Base-by-base conservation (phyloP, 2,797 vertebrate species). In the Huso huso region DNA sequence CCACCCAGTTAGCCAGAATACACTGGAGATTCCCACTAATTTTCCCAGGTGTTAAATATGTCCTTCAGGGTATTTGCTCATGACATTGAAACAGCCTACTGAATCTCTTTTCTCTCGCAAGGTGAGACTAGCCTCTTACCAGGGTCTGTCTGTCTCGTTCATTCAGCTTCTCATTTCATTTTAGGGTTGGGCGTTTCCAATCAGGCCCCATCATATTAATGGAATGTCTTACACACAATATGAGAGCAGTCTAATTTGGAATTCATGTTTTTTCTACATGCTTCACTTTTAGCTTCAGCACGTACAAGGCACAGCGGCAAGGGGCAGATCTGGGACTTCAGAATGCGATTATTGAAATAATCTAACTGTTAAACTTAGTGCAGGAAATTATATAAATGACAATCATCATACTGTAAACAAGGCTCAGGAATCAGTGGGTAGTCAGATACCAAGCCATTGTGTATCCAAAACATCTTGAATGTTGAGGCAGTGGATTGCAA, bases 51-150 rank as follows among this genome's bases (percentile, higher is more conserved):
- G 84, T 78, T 77, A 76, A 77, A 75, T 75, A 65, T 77, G 87
- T 87, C 88, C 87, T 90, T 91, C 87, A 89, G 81, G 86, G 81
- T 78, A 78, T 74, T 73, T 79, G 81, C 76, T 63, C 71, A 12
- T 77, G 85, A 86, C 85, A 84, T 86, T 89, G 82, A 87, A 78
- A 80, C 73, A 80, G 78, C 79, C 77, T 79, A 75, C 77, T 81
- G 72, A 78, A 77, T 74, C 78, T 72, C 74, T 70, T 71, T 78
- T 78, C 73, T 65, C 73, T 76, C 63, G 76, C 78, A 78, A 50
- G 65, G 66, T 49, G 57, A 18, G 13, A 49, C 15, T 13, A 49
- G 11, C 23, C 11, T 10, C 52, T 15, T 51, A 9, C 52, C 52
- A 55, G 12, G 3, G 52, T 55, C 1, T 4, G 4, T 12, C 3